Percentiles rank a stretch among this genome's conserved stretches.
Conservation (phyloP, 2,888 invertebrate species). For the Drosophila ustulata region DNA sequence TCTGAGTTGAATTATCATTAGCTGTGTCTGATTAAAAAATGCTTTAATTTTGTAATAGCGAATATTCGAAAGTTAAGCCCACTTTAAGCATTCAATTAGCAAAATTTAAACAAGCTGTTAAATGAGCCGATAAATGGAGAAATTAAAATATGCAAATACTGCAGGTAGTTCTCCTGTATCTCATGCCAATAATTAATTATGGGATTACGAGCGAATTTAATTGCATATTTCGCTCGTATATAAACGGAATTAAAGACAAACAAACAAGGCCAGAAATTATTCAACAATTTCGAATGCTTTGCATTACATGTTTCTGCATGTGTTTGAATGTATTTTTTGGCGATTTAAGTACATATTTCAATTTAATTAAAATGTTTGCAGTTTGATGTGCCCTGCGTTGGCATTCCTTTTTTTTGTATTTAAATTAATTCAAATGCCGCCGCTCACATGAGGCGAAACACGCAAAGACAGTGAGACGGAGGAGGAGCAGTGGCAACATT, state of each 20-base stretch:
- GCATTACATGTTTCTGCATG: slow-evolving; percentile 8
- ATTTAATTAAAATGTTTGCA: slow-evolving; percentile 69
- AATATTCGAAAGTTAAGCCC: background rate
- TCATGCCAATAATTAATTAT: slow-evolving; percentile 65
- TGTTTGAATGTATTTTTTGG: slow-evolving; percentile 5
- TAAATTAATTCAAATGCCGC: slow-evolving; percentile 35
- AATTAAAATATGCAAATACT: slow-evolving; percentile 37
- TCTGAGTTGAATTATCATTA: background rate
- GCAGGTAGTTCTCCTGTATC: background rate
- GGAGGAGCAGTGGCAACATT: slow-evolving; percentile 2
- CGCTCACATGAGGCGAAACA: slow-evolving; percentile 27
- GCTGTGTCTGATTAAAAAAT: background rate
- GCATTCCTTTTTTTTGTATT: slow-evolving; percentile 26
- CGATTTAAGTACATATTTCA: slow-evolving; percentile 38
- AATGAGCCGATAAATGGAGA: slow-evolving; percentile 3
- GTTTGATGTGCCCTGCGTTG: slow-evolving; percentile 33
- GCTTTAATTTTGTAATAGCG: background rate
- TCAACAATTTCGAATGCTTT: background rate
- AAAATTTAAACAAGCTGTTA: slow-evolving; percentile 6
- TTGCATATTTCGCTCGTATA: slow-evolving; percentile 43
- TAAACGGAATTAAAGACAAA: slow-evolving; percentile 25
- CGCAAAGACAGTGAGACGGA: background rate
- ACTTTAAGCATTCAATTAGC: slow-evolving; percentile 3
- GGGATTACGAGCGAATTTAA: slow-evolving; percentile 57
- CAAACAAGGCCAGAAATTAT: slow-evolving; percentile 7